Base-by-base conservation (phyloP, 2,888 invertebrate genomes). In the Linhomoeus sp. region DNA sequence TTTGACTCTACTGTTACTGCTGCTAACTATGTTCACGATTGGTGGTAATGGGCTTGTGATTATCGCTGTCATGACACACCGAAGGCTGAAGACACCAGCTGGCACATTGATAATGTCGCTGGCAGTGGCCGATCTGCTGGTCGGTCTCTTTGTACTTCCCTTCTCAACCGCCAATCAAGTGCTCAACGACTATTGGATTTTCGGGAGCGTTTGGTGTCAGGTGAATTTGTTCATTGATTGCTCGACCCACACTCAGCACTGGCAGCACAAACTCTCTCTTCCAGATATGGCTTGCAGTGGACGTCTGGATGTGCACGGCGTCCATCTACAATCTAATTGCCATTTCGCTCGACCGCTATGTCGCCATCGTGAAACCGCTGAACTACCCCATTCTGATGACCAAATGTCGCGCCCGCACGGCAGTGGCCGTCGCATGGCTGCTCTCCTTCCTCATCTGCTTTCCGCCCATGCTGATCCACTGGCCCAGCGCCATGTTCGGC, bases 271-370 rank as follows among this genome's bases (percentile, higher is more conserved):
- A 5, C 37, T 37, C 37, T 19, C 20, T 3, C 20, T 17, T 20
- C n/a, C 81, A 82, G 51, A 78, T 87, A 55, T 94, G 92, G 92
- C 73, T 94, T 52, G 90, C 92, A 0, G 78, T 90, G 48, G 94
- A 94, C 69, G 92, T 94, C 15, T 88, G 90, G 86, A 82, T 92
- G 81, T 92, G 90, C 71, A 94, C 94, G 0, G 87, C 92, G 0
- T 88, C 87, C 58, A 92, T 92, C 60, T 74, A 92, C 57, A 92
- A 92, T 69, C 75, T 92, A 47, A 88, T 88, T 66, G 90, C 86
- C 58, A 92, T 92, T 64, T 86, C 86, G 19, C 72, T 92, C 63
- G 92, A 68, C 51, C 61, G 73, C 19, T 94, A 92, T 72, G 81
- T 94, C 58, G 94, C 94, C 24, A 90, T 94, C 51, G 90, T 90